Evolutionary conservation across 2,888 invertebrate genomes (phyloP).

Genomic region (Drosophila borborema): DNA sequence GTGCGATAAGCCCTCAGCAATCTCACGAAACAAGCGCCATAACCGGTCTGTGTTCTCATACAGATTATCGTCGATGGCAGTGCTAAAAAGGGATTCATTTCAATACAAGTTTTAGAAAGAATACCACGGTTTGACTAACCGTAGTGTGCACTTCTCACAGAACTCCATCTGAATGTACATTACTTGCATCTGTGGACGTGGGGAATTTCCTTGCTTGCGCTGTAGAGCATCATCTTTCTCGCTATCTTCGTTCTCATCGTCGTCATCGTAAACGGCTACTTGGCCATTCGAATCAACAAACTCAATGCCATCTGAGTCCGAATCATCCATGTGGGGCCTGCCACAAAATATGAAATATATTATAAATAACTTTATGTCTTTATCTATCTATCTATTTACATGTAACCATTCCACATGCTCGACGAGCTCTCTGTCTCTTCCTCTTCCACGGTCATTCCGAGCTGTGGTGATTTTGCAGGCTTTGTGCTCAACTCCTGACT

Average conservation of each 20-base stretch:
- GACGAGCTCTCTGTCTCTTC: conserved; percentile 80
- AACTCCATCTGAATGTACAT: conserved; percentile 99
- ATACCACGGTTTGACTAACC: conserved; percentile 84
- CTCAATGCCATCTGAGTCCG: conserved; percentile 85
- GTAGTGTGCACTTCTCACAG: conserved; percentile 97
- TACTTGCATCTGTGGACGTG: conserved; percentile 84
- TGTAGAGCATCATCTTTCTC: conserved; percentile 46
- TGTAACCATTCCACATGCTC: conserved; percentile 82
- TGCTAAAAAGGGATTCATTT: conserved; percentile 84
- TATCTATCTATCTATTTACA: conserved; percentile 54
- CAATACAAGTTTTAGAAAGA: background rate
- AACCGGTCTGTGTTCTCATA: conserved; percentile 91
- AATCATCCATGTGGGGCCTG: conserved; percentile 81
- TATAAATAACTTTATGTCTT: background rate
- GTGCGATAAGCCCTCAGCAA: conserved; percentile 94
- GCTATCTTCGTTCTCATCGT: conserved; percentile 57
- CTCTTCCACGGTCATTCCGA: conserved; percentile 53
- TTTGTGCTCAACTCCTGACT: conserved; percentile 86
- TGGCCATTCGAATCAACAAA: conserved; percentile 84
- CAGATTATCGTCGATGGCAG: conserved; percentile 94
- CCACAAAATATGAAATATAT: background rate
- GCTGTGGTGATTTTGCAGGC: conserved; percentile 72
- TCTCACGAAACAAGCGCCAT: conserved; percentile 97
- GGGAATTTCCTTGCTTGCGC: conserved; percentile 67
- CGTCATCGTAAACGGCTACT: conserved; percentile 79